Evolutionary conservation across 2,113 vertebrate genomes (phyloP), one percentile per base, ranked within the genome.

Genomic region (Helogale parvula): DNA sequence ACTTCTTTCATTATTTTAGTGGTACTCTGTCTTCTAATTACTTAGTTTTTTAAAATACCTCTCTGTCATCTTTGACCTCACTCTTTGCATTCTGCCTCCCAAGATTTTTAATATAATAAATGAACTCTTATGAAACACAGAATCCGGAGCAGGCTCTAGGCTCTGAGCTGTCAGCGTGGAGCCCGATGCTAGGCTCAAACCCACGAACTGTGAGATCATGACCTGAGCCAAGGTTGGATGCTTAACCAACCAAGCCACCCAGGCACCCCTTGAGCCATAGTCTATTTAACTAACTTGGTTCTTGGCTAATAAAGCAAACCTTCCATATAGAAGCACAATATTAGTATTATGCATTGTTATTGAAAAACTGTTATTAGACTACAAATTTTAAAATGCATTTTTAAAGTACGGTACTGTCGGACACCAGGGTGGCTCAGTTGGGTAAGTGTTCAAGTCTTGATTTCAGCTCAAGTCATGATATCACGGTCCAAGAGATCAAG

Each of bases 321-420:
- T 87, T 68, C 33, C 35, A 16, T 80, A 35, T 5, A 65, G 54
- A 93, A 77, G 11, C 71, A 95, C 25, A 72, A 17, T 82, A 69
- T 87, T 82, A 82, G 38, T 76, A 87, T 68, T 71, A 93, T 52
- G 88, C 16, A 23, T 54, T 57, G 31, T 76, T 89, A 38, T 87
- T 94, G 83, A 92, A 76, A 80, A 90, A 41, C 35, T 90, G 41
- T 82, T 72, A 60, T 50, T 35, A 87, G n/a, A 57, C 57, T 47
- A 47, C 35, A 41, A 76, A 90, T 57, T 93, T 60, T 80, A 96
- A 94, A 94, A 89, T 94, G 35, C 16, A 31, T 88, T 88, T 84
- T 90, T 80, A 31, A 93, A 80, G 3, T 65, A 74, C 5, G 33
- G 29, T 41, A 80, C 54, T 82, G 27, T 35, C 17, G 21, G 57